A percentile compares a stretch with the other conserved stretches of the same genome.
Conservation (phyloP, 1,140 invertebrate species). For the Aethina tumida region DNA sequence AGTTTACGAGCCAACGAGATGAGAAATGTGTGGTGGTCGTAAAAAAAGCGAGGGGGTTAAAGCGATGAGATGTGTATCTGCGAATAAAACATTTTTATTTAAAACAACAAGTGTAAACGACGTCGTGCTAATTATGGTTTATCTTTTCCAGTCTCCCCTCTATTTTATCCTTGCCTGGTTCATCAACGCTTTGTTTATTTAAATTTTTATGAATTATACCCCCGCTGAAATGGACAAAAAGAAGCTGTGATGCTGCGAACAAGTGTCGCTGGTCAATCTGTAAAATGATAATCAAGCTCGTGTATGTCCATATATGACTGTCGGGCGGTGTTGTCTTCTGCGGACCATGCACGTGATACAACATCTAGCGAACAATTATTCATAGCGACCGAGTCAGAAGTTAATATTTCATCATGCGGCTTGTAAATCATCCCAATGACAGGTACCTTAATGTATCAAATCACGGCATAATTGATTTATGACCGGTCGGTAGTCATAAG, state of each 20-base stretch:
- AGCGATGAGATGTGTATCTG: constrained; percentile 17
- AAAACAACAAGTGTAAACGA: constrained; percentile 32
- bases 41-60: constrained; percentile 14
- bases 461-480: constrained; percentile 33
- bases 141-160: constrained; percentile 22
- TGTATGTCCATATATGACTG: too few species aligned
- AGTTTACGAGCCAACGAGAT: too few species aligned
- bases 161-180: too few species aligned
- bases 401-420: constrained; percentile 30
- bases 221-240: too few species aligned
- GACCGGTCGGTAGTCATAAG: constrained; percentile 27
- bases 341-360: too few species aligned
- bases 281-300: too few species aligned
- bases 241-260: too few species aligned
- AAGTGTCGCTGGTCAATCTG: too few species aligned
- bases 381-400: constrained; percentile 16
- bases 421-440: constrained; percentile 28
- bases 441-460: constrained; percentile 31
- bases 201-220: too few species aligned
- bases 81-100: constrained; percentile 27
- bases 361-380: constrained; percentile 22
- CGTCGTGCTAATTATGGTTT: constrained; percentile 30
- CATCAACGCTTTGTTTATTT: too few species aligned
- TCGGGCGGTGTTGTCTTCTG: too few species aligned
- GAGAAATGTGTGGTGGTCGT: too few species aligned